A percentile compares a stretch with the other conserved stretches of the same genome.
These are phyloP conservation scores for Petrocephalus sullivani DNA, from an alignment of 2,797 vertebrate species.

Conservation along the genomic window DNA sequence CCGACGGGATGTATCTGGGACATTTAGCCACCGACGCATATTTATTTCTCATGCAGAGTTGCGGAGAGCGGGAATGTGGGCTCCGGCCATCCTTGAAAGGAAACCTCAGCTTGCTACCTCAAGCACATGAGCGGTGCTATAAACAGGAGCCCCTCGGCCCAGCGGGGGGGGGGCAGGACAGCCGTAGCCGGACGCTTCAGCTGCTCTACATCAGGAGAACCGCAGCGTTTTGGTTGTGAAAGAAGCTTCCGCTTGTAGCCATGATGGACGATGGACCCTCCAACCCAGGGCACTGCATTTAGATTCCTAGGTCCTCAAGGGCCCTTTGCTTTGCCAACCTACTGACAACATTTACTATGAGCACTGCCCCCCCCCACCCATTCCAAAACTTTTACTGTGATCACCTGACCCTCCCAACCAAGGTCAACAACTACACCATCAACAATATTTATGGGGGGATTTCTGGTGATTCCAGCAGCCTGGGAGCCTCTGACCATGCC, in stretches of 20 bases:
- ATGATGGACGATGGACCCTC: constrained; percentile 4
- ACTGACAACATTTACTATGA: not conserved
- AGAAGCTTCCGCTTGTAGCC: not conserved
- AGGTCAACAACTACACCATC: too few species aligned
- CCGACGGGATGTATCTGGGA: not conserved
- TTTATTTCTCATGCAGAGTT: constrained; percentile 14
- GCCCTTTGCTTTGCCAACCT: not conserved
- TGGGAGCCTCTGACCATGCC: not conserved
- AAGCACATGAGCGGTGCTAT: not conserved
- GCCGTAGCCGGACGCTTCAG: not conserved
- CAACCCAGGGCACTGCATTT: not conserved
- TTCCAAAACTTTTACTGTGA: not conserved
- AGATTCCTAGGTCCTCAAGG: not conserved
- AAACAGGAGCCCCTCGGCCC: not conserved
- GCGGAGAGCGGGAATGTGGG: not conserved
- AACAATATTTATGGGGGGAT: not conserved
- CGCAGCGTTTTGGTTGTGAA: not conserved
- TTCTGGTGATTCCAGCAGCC: not conserved
- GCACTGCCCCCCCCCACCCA: not conserved
- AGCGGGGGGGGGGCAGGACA: not conserved
- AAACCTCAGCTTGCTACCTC: not conserved
- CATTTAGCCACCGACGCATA: constrained; percentile 9
- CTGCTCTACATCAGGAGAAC: not conserved
- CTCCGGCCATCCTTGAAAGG: constrained; percentile 13
- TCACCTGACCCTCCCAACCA: not conserved